These are phyloP conservation scores for Otocyon megalotis DNA, from an alignment of 2,113 vertebrate genomes.

Conservation along the genomic window DNA sequence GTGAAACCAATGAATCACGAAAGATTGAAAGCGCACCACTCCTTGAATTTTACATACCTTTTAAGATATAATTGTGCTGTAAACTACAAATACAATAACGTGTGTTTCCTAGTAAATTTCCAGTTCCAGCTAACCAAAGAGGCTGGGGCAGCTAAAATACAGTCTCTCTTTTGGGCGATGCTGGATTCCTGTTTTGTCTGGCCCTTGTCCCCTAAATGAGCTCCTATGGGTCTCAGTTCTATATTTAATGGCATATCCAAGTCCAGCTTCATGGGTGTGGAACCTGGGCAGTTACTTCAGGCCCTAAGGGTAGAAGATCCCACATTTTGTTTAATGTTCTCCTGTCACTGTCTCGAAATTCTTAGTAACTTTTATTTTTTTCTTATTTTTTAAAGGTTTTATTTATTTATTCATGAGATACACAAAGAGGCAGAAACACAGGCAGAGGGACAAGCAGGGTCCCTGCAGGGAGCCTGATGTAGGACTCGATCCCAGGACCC, in stretches of 20 bases:
- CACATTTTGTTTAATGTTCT: not conserved
- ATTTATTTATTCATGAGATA: too few species aligned
- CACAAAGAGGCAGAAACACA: too few species aligned
- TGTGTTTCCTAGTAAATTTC: conserved; percentile 1
- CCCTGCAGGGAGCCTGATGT: too few species aligned
- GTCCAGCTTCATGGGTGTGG: not conserved
- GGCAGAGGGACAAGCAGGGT: too few species aligned
- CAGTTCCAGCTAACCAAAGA: not conserved
- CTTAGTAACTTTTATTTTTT: not conserved
- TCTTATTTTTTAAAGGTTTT: too few species aligned
- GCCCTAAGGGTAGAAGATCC: not conserved
- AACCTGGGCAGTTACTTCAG: not conserved
- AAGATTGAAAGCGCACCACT: not conserved
- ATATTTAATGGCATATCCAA: not conserved
- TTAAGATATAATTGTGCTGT: not conserved
- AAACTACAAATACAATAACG: not conserved
- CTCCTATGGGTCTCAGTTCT: not conserved
- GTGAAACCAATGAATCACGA: not conserved
- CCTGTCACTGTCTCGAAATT: not conserved
- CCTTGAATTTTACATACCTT: not conserved
- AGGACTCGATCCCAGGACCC: too few species aligned
- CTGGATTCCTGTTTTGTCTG: not conserved
- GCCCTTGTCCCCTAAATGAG: not conserved
- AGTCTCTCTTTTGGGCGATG: not conserved
- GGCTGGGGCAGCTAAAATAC: accelerated